phyloP scores from a whole-genome alignment of 1,140 invertebrate genomes.

The Caenorhabditis tropicalis region DNA sequence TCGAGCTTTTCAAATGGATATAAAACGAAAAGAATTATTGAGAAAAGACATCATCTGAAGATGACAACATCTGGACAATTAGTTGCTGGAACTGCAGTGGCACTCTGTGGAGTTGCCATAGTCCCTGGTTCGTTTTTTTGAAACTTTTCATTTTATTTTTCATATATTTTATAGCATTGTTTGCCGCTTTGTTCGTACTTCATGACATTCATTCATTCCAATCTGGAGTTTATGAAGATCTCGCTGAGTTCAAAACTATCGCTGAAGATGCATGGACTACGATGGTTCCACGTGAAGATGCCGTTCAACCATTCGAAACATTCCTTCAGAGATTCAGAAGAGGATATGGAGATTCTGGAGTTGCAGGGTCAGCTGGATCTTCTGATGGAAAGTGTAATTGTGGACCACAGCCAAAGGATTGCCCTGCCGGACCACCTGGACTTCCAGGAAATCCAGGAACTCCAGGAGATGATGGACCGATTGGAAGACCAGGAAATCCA shows the following conservation, averaged over 20 bases:
- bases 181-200: slow-evolving; percentile 1
- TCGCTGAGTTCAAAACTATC: slow-evolving; percentile 11
- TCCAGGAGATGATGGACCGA: slow-evolving; percentile 63
- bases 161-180: neutral
- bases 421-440: slow-evolving; percentile 63
- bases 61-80: slow-evolving; percentile 34
- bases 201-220: slow-evolving; percentile 26
- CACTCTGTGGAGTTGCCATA: slow-evolving; percentile 22
- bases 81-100: slow-evolving; percentile 19
- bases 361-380: slow-evolving; percentile 17
- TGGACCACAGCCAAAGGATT: slow-evolving; percentile 47
- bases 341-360: slow-evolving; percentile 20
- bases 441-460: slow-evolving; percentile 62
- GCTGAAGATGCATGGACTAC: slow-evolving; percentile 47
- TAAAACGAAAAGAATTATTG: neutral
- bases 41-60: neutral
- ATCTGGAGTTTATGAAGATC: slow-evolving; percentile 11
- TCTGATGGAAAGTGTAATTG: slow-evolving; percentile 40
- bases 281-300: slow-evolving; percentile 44
- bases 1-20: neutral
- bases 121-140: neutral
- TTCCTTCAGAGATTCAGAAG: slow-evolving; percentile 15
- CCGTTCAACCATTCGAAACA: slow-evolving; percentile 13
- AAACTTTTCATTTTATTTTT: neutral
- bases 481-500: slow-evolving; percentile 60